phyloP scores from a whole-genome alignment of 37 sponge, comb jelly and placozoan species.

The Oopsacas minuta region DNA sequence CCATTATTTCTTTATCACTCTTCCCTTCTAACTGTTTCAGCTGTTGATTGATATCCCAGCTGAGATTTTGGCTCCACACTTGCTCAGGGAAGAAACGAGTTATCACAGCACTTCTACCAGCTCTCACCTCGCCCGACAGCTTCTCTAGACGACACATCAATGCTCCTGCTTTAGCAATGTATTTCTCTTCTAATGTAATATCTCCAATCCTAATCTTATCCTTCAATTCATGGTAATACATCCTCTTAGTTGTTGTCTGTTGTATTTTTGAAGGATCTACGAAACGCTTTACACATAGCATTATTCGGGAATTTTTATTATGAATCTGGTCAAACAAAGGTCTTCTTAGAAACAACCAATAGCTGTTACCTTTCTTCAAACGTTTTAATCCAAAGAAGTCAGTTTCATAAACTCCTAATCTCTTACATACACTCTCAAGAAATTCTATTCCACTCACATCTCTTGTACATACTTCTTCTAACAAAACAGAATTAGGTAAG shows the following conservation, averaged over 20 bases:
- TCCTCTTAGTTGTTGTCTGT: background rate
- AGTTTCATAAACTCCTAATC: background rate
- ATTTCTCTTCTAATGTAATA: background rate
- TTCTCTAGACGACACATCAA: background rate
- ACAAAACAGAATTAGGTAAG: background rate
- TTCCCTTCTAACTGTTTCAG: background rate
- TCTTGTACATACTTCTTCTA: background rate
- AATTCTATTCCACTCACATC: background rate
- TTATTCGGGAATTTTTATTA: background rate
- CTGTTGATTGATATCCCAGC: background rate
- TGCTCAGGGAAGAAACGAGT: background rate
- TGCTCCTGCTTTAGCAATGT: background rate
- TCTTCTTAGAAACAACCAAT: constrained; percentile 11
- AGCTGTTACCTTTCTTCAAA: background rate
- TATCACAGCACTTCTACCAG: background rate
- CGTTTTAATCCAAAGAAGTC: constrained; percentile 6
- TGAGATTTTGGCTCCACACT: background rate
- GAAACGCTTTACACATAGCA: background rate
- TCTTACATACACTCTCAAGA: background rate
- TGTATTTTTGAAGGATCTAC: background rate
- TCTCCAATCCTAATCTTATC: background rate
- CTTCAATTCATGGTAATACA: background rate
- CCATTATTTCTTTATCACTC: background rate
- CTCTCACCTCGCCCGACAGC: background rate
- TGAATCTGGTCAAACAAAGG: background rate